These are phyloP conservation scores for Bergia puertoricense DNA, from an alignment of 92 coral and sea anemone species.

Conservation along the genomic window DNA sequence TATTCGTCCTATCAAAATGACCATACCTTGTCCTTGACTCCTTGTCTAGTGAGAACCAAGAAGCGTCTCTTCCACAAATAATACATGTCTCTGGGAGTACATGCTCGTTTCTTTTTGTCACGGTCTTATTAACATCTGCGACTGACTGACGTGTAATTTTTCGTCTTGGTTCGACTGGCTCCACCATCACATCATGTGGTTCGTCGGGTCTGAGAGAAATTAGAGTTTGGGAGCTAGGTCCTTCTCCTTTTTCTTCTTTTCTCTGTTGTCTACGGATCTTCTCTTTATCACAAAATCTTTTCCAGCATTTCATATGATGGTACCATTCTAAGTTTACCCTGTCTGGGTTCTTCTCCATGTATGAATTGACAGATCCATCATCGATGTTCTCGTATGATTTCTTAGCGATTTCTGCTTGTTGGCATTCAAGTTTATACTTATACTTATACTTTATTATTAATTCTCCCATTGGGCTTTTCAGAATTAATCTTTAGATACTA, in stretches of 20 bases:
- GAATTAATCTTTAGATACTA: no score
- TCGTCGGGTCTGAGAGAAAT: neutral
- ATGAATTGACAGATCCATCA: constrained; percentile 49
- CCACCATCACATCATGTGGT: constrained; percentile 26
- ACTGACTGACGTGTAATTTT: constrained; percentile 11
- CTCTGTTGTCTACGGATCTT: constrained; percentile 42
- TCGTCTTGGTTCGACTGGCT: constrained; percentile 12
- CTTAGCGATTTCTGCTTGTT: constrained; percentile 45
- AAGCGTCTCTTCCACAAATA: no score
- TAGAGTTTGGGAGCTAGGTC: constrained; percentile 28
- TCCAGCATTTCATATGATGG: constrained; percentile 45
- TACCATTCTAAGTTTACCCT: constrained; percentile 43
- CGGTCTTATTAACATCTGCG: neutral
- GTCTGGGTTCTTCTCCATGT: constrained; percentile 47
- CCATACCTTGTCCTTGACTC: no score
- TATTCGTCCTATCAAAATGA: no score
- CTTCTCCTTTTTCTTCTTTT: constrained; percentile 28
- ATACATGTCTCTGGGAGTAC: no score
- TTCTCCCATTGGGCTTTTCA: no score
- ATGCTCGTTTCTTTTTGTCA: neutral
- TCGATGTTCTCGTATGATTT: constrained; percentile 44
- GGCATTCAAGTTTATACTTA: constrained; percentile 30
- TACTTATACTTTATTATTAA: no score
- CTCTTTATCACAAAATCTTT: constrained; percentile 50
- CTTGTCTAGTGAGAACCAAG: no score